These are phyloP conservation scores for Oreotragus oreotragus DNA, from an alignment of 2,113 vertebrate genomes.

Conservation along the genomic window DNA sequence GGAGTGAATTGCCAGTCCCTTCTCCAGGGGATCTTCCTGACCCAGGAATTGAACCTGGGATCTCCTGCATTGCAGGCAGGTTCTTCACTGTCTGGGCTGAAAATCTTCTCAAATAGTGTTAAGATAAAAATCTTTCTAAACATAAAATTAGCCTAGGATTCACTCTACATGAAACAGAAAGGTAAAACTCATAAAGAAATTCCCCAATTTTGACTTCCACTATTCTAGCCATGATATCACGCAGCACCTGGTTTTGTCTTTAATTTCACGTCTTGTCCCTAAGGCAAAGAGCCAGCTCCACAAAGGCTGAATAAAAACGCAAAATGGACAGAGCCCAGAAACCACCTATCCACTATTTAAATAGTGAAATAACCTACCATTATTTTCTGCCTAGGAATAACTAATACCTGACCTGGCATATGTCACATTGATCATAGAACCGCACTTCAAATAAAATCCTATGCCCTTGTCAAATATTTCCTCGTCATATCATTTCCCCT, in stretches of 20 bases:
- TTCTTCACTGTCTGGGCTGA: neutral
- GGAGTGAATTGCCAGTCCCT: too few species aligned
- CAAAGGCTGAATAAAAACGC: neutral
- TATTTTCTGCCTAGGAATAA: neutral
- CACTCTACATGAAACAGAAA: neutral
- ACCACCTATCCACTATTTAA: neutral
- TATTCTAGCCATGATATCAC: neutral
- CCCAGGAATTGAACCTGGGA: too few species aligned
- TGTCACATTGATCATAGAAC: neutral
- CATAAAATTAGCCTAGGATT: neutral
- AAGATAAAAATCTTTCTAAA: neutral
- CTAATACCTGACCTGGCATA: neutral
- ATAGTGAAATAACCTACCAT: neutral
- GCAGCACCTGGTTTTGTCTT: neutral
- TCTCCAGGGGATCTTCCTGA: too few species aligned
- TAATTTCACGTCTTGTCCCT: neutral
- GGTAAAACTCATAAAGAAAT: neutral
- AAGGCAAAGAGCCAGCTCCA: neutral
- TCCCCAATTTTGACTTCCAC: neutral
- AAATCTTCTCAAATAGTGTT: neutral
- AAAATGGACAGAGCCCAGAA: neutral
- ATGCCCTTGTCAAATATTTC: neutral
- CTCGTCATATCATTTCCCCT: neutral
- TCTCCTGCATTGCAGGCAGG: too few species aligned
- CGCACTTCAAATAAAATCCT: neutral